Evolutionary conservation across 2,113 vertebrate species (phyloP).

Genomic region (Sorex araneus): DNA sequence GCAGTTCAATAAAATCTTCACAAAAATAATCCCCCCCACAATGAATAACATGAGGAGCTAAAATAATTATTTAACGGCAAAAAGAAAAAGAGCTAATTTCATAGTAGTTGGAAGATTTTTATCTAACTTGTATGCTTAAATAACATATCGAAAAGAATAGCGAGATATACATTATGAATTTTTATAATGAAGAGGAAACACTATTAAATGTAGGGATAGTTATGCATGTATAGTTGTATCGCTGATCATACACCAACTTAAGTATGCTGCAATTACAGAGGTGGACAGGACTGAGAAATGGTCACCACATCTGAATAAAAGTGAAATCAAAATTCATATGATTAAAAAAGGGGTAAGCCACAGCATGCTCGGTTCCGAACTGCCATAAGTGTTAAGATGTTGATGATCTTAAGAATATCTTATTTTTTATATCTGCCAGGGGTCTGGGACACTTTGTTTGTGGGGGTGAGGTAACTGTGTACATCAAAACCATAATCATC

Average conservation of each 20-base stretch:
- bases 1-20: constrained; percentile 22
- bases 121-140: constrained; percentile 46
- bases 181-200: constrained; percentile 53
- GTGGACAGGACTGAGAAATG: neutral
- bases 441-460: neutral
- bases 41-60: constrained; percentile 5
- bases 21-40: neutral
- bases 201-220: neutral
- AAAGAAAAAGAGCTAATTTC: neutral
- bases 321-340: constrained; percentile 21
- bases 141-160: constrained; percentile 5
- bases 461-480: too few species aligned
- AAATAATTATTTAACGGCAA: constrained; percentile 24
- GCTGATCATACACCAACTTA: constrained; percentile 16
- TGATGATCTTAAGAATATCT: constrained; percentile 37
- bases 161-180: neutral
- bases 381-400: neutral
- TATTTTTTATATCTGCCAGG: neutral
- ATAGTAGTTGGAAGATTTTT: neutral
- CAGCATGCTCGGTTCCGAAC: neutral
- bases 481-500: too few species aligned
- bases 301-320: constrained; percentile 20
- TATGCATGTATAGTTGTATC: neutral
- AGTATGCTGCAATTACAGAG: constrained; percentile 41
- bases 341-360: constrained; percentile 32